phyloP scores from a whole-genome alignment of 2,888 invertebrate species.

The Ceraclea dissimilis region DNA sequence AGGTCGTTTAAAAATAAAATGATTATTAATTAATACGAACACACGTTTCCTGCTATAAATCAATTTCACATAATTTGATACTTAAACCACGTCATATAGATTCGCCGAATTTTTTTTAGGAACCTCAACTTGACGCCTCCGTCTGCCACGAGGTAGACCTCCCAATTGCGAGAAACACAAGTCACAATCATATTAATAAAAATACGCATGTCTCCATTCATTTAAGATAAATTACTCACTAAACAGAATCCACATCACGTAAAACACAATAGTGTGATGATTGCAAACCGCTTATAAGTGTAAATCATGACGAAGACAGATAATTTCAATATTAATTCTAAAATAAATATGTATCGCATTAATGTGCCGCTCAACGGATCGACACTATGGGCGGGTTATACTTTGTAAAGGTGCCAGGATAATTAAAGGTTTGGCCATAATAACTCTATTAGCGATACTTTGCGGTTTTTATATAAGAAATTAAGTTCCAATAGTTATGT shows the following conservation, averaged over 20 bases:
- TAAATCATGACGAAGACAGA: neutral
- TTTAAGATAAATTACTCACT: too few relatives aligned
- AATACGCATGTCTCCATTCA: too few relatives aligned
- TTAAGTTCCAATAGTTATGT: conserved; percentile 7
- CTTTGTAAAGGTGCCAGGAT: conserved; percentile 19
- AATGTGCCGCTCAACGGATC: neutral
- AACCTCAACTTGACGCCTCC: conserved; percentile 6
- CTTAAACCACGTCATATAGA: neutral
- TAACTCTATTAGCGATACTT: conserved; percentile 25
- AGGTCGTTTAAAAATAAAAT: too few relatives aligned
- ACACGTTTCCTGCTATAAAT: too few relatives aligned
- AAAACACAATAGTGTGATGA: too few relatives aligned
- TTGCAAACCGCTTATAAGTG: neutral
- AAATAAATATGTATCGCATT: neutral
- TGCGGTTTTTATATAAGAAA: conserved; percentile 21
- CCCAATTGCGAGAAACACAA: neutral
- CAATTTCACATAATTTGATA: too few relatives aligned
- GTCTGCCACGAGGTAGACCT: neutral
- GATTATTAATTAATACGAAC: too few relatives aligned
- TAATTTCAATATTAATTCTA: neutral
- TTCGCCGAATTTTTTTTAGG: conserved; percentile 7
- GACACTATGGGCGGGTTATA: neutral
- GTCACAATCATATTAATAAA: neutral
- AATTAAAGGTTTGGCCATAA: conserved; percentile 23
- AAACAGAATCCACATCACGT: too few relatives aligned